A percentile compares a stretch with the other conserved stretches of the same genome.
These are phyloP conservation scores for Cinara cedri DNA, from an alignment of 2,888 invertebrate species.

Conservation along the genomic window DNA sequence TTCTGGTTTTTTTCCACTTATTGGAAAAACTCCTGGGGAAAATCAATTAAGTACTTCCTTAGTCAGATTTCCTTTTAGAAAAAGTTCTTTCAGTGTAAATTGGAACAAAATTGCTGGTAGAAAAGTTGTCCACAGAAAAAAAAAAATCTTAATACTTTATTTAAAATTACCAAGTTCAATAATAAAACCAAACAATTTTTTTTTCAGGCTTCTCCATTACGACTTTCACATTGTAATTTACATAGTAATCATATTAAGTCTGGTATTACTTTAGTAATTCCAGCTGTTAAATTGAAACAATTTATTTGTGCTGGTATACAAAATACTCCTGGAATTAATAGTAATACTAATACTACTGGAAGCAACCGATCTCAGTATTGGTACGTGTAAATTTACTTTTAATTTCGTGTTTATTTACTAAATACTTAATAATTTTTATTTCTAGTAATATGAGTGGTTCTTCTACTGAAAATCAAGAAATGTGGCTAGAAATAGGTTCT, in stretches of 20 bases:
- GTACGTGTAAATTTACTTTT: conserved; percentile 52
- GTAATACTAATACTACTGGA: conserved; percentile 73
- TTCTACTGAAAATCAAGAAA: conserved; percentile 66
- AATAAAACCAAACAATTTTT: background rate
- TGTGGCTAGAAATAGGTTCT: conserved; percentile 92
- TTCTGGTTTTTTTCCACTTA: too few species aligned
- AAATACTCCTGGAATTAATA: conserved; percentile 62
- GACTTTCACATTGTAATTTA: conserved; percentile 90
- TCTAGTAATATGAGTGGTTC: conserved; percentile 46
- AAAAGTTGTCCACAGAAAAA: too few species aligned
- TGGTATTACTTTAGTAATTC: conserved; percentile 85
- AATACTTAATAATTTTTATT: conserved; percentile 30
- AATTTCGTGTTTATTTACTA: background rate
- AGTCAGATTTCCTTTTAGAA: too few species aligned
- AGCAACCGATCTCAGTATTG: conserved; percentile 66
- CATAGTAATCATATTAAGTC: conserved; percentile 90
- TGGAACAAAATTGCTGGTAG: too few species aligned
- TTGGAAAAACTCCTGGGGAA: too few species aligned
- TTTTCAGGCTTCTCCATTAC: conserved; percentile 76
- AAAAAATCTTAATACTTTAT: background rate
- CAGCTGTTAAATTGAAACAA: conserved; percentile 73
- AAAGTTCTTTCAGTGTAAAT: too few species aligned
- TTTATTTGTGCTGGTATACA: conserved; percentile 68
- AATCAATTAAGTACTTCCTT: too few species aligned
- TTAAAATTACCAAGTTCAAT: background rate